Evolutionary conservation across 2,888 invertebrate genomes (phyloP).

Genomic region (Nesidiocoris tenuis): DNA sequence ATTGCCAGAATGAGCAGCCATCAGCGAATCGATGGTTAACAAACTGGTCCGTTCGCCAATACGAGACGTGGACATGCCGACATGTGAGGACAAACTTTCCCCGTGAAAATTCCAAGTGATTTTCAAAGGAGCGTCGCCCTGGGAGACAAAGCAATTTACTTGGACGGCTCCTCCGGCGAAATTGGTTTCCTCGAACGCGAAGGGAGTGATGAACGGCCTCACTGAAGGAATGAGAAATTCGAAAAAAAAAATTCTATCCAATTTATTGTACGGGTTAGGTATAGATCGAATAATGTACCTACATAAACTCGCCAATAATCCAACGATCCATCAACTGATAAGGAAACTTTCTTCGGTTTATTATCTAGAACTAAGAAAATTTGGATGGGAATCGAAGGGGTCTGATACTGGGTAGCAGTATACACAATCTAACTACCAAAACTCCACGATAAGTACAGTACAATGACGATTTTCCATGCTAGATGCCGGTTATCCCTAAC

Average conservation of each 20-base stretch:
- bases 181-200: slow-evolving; percentile 72
- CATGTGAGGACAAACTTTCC: slow-evolving; percentile 51
- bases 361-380: background rate
- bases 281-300: too few species aligned
- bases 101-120: slow-evolving; percentile 61
- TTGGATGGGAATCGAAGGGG: background rate
- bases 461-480: slow-evolving; percentile 6
- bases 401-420: background rate
- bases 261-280: too few species aligned
- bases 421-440: slow-evolving; percentile 19
- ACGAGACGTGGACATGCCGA: slow-evolving; percentile 58
- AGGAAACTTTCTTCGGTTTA: too few species aligned
- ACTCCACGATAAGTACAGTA: slow-evolving; percentile 3
- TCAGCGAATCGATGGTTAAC: slow-evolving; percentile 64
- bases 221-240: slow-evolving; percentile 60
- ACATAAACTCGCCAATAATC: too few species aligned
- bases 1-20: slow-evolving; percentile 63
- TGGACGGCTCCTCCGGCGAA: slow-evolving; percentile 60
- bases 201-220: slow-evolving; percentile 75
- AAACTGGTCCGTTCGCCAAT: slow-evolving; percentile 68
- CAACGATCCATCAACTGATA: too few species aligned
- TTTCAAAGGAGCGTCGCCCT: slow-evolving; percentile 54
- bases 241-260: too few species aligned
- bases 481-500: slow-evolving; percentile 50
- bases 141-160: slow-evolving; percentile 61